Conservation (phyloP, 2,113 vertebrate species). For the Hippocampus barbouri region DNA sequence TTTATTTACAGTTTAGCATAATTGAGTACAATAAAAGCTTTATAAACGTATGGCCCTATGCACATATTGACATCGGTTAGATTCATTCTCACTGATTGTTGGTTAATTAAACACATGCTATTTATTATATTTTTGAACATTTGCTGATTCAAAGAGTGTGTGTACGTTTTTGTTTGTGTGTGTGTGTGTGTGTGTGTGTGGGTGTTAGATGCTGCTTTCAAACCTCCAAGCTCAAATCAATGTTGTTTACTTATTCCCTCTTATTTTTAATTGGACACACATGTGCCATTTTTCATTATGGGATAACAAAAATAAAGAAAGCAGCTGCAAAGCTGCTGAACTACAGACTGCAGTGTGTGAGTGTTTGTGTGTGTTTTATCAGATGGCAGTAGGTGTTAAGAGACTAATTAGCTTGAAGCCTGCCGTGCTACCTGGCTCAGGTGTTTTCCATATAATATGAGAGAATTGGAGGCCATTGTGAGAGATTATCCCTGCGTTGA, state of each 20-base stretch:
- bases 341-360: neutral
- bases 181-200: no score
- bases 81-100: neutral
- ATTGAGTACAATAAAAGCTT: neutral
- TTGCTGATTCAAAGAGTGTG: neutral
- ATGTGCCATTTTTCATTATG: neutral
- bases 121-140: neutral
- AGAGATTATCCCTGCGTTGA: conserved; percentile 41
- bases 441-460: conserved; percentile 67
- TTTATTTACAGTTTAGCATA: neutral
- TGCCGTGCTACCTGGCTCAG: conserved; percentile 57
- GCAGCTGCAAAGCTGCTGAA: neutral
- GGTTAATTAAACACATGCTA: neutral
- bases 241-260: neutral
- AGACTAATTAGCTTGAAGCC: conserved; percentile 65
- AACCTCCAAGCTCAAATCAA: neutral
- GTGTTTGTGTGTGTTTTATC: conserved; percentile 45
- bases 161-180: neutral
- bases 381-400: conserved; percentile 49
- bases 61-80: no score
- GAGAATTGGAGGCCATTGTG: conserved; percentile 55
- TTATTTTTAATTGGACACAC: neutral
- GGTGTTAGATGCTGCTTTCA: neutral
- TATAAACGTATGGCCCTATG: neutral
- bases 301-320: neutral